Evolutionary conservation across 2,113 vertebrate genomes (phyloP), one percentile per base, ranked within the genome.

Genomic region (Odontesthes bonariensis): DNA sequence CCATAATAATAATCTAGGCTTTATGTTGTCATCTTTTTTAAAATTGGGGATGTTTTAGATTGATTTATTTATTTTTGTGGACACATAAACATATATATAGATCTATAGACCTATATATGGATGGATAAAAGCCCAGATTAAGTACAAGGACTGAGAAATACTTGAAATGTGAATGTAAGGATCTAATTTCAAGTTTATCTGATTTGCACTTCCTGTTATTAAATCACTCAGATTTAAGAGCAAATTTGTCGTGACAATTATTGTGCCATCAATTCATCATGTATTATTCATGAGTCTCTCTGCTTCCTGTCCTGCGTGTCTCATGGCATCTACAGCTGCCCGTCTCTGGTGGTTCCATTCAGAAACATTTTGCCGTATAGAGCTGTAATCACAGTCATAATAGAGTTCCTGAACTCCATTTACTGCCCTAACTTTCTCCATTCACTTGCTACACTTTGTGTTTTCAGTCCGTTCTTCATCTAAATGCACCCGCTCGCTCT

Each of bases 321-420:
- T 12, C 49, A 19, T 31, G 55, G 4, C 58, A 69, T 47, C 31
- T 53, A 33, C 42, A 68, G 63, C 80, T 68, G 75, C 33, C 33
- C 16, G 67, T 72, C 67, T 60, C 58, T 31, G 40, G 33, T 3
- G 22, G 6, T n/a, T 81, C 61, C 60, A 67, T 58, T 75, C 67
- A 62, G 27, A 61, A 13, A 58, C 56, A 20, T 70, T 87, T 79
- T 59, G 82, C 79, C 75, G 79, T 63, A 58, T 63, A 3, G 17
- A 44, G 75, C 63, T 59, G 77, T 83, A 81, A 79, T 81, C 85
- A 69, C 56, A 51, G 63, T 74, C 75, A 76, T 82, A 80, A 80
- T 85, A 69, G 83, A 85, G 77, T 83, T 88, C 77, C 70, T 81
- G 80, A 88, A 85, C 86, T 72, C 85, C 75, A 84, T 82, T 79